Evolutionary conservation across 2,888 invertebrate species (phyloP).

Genomic region (Caenorhabditis sp.): DNA sequence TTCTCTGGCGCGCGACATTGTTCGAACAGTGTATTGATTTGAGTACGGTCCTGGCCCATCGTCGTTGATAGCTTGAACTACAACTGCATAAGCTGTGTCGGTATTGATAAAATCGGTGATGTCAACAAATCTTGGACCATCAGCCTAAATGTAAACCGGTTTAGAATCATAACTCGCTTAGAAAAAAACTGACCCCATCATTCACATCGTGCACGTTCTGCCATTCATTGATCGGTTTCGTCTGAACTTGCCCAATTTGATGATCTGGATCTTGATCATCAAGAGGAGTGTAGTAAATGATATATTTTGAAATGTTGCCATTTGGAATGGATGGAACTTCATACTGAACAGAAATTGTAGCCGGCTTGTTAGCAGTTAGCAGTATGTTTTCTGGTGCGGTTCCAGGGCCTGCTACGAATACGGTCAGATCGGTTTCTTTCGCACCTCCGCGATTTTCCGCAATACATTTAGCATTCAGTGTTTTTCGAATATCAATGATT

Average conservation of each 20-base stretch:
- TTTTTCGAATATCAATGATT: slow-evolving; percentile 59
- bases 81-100: slow-evolving; percentile 69
- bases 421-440: slow-evolving; percentile 59
- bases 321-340: slow-evolving; percentile 67
- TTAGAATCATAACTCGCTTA: background rate
- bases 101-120: slow-evolving; percentile 64
- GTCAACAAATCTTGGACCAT: slow-evolving; percentile 43
- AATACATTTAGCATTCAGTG: slow-evolving; percentile 60
- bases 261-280: slow-evolving; percentile 65
- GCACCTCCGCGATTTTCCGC: slow-evolving; percentile 67
- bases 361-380: slow-evolving; percentile 62
- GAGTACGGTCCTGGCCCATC: slow-evolving; percentile 70
- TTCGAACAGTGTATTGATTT: slow-evolving; percentile 64
- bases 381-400: slow-evolving; percentile 66
- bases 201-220: slow-evolving; percentile 58
- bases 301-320: slow-evolving; percentile 68
- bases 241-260: slow-evolving; percentile 68
- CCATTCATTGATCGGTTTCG: slow-evolving; percentile 67
- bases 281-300: slow-evolving; percentile 69
- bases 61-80: slow-evolving; percentile 69
- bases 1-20: slow-evolving; percentile 67
- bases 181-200: slow-evolving; percentile 17
- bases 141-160: background rate
- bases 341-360: slow-evolving; percentile 64
- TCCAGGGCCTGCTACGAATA: slow-evolving; percentile 68